A percentile compares a stretch with the other conserved stretches of the same genome.
These are phyloP conservation scores for Oenanthe melanoleuca DNA, from an alignment of 2,113 vertebrate genomes.

Conservation along the genomic window DNA sequence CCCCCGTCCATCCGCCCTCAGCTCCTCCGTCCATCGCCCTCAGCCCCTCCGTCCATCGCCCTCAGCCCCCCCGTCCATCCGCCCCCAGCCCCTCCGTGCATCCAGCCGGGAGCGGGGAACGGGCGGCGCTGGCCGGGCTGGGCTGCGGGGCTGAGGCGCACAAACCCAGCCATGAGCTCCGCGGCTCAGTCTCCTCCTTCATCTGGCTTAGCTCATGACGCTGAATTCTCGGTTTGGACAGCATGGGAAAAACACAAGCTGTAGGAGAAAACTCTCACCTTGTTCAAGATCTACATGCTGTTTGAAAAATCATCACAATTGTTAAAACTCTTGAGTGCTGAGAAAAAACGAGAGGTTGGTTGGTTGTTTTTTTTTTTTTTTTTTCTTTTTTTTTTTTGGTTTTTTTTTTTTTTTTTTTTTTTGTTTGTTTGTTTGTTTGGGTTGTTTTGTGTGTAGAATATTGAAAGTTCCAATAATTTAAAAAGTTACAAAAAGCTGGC, in stretches of 20 bases:
- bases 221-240: background rate
- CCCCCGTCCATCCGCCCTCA: too few relatives aligned
- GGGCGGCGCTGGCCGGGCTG: fast-evolving
- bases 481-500: background rate
- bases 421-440: background rate
- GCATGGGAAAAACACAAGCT: background rate
- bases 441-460: too few relatives aligned
- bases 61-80: background rate
- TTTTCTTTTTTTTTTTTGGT: too few relatives aligned
- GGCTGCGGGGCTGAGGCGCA: background rate
- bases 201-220: background rate
- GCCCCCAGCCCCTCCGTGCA: background rate
- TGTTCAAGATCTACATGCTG: background rate
- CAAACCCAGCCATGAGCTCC: background rate
- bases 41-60: background rate
- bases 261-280: background rate
- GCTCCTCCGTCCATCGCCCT: too few relatives aligned
- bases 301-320: background rate
- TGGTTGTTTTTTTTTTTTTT: too few relatives aligned
- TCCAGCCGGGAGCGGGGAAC: background rate
- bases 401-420: too few relatives aligned
- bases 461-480: background rate
- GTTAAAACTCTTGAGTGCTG: background rate
- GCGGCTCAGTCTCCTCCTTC: background rate
- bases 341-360: background rate